phyloP scores from a whole-genome alignment of 2,113 vertebrate species.

The Bagarius yarrelli region DNA sequence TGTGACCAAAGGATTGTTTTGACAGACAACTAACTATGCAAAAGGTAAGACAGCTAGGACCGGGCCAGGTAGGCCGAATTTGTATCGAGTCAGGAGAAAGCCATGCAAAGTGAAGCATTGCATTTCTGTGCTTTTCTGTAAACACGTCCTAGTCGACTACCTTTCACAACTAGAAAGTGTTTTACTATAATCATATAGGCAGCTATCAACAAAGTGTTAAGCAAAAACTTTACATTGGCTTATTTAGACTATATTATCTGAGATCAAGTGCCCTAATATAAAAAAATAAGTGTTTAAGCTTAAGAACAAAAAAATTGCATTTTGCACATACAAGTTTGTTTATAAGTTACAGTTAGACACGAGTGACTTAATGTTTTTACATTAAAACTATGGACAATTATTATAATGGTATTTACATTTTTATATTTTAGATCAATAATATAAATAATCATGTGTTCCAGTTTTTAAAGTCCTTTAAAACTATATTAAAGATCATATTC shows the following conservation, averaged over 20 bases:
- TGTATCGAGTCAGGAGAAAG: conserved; percentile 3
- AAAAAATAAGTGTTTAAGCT: neutral
- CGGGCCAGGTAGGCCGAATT: neutral
- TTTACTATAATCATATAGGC: neutral
- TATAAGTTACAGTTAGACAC: neutral
- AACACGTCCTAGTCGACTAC: neutral
- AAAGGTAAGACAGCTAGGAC: neutral
- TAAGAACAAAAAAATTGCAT: neutral
- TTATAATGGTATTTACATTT: neutral
- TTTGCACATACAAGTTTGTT: neutral
- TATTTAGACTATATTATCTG: neutral
- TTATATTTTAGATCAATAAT: neutral
- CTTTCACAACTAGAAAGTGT: neutral
- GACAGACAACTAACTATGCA: conserved; percentile 40
- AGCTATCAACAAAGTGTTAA: neutral
- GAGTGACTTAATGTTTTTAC: neutral
- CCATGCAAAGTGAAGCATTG: conserved; percentile 28
- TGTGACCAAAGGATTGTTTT: conserved; percentile 12
- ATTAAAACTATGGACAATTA: neutral
- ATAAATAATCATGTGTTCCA: too few species aligned
- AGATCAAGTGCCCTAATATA: neutral
- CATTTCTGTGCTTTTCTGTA: neutral
- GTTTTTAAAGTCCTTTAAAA: too few species aligned
- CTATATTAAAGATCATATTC: too few species aligned
- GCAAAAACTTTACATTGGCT: neutral